Evolutionary conservation across 2,797 vertebrate genomes (phyloP), one percentile per base, ranked within the genome.

Genomic region (Chrysocyon brachyurus): DNA sequence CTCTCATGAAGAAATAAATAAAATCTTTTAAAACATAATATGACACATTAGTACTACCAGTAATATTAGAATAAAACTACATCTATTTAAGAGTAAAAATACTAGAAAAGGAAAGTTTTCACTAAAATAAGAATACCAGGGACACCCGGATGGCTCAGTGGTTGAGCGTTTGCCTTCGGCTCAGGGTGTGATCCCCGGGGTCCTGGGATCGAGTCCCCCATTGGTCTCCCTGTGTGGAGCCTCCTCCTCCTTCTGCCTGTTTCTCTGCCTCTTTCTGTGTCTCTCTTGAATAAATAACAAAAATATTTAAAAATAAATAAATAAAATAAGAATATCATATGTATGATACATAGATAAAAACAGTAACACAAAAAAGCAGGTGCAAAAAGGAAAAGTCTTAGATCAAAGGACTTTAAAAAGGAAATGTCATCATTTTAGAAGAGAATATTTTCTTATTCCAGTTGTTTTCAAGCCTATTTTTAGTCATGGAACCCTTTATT

Each of bases 401-500:
- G 64, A 78, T 93, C 64, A 91, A 88, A 93, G 16, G 2, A 31
- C 7, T 77, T 88, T 61, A 49, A 17, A 79, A 90, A 70, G 72
- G n/a, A 88, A 88, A 54, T 83, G 59, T 64, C 49, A 88, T 89
- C 49, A 73, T 91, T 79, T 54, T 52, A 91, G 12, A 61, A 88
- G 93, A 64, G 3, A 84, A 72, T 52, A 73, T 56, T 73, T 90
- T 87, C 40, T 95, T 66, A 90, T 82, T 64, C 17, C 21, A 33
- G 21, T 77, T 97, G 36, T 81, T 92, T 79, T 63, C n/a, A 63
- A 81, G 4, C 6, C 94, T 89, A 70, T 85, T 79, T 91, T 94
- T 84, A 88, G 63, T 78, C 16, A 31, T 21, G 64, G 8, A 49
- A 84, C 12, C 28, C n/a, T 92, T 81, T 91, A 54, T 57, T 79